Conservation (phyloP, 2,113 vertebrate species). For the Varanus komodoensis region DNA sequence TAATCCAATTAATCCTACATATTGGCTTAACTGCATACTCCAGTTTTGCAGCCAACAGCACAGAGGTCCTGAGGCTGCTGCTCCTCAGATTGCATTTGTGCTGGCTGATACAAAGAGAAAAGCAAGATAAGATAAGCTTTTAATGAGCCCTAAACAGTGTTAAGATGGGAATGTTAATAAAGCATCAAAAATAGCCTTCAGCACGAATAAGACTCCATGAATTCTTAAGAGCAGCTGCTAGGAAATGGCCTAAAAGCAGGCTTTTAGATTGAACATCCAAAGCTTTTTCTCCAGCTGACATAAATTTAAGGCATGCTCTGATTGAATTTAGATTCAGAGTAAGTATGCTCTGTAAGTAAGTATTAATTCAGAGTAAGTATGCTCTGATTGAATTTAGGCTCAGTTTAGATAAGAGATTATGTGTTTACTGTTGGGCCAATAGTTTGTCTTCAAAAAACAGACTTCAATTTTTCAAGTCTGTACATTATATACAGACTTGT, state of each 20-base stretch:
- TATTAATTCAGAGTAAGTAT: no score
- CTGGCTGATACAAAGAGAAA: not conserved
- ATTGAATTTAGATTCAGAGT: no score
- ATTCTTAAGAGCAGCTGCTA: not conserved
- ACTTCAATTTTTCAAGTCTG: no score
- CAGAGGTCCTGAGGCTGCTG: not conserved
- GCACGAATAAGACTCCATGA: not conserved
- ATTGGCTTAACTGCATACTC: slow-evolving; percentile 33
- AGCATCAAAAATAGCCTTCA: not conserved
- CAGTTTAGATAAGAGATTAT: not conserved
- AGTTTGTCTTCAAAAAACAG: not conserved
- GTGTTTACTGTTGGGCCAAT: not conserved
- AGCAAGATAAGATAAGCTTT: not conserved
- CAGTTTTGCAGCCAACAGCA: not conserved
- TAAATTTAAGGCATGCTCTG: not conserved
- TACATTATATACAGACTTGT: no score
- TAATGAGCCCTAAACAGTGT: not conserved
- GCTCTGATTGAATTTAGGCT: not conserved
- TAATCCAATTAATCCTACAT: slow-evolving; percentile 28
- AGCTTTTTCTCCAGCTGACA: not conserved
- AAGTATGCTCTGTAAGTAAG: no score
- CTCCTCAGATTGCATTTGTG: not conserved
- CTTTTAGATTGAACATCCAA: not conserved
- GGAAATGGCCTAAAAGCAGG: not conserved
- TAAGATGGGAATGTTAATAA: not conserved